Evolutionary conservation across 2,797 vertebrate genomes (phyloP).

Genomic region (Acanthiza pusilla): DNA sequence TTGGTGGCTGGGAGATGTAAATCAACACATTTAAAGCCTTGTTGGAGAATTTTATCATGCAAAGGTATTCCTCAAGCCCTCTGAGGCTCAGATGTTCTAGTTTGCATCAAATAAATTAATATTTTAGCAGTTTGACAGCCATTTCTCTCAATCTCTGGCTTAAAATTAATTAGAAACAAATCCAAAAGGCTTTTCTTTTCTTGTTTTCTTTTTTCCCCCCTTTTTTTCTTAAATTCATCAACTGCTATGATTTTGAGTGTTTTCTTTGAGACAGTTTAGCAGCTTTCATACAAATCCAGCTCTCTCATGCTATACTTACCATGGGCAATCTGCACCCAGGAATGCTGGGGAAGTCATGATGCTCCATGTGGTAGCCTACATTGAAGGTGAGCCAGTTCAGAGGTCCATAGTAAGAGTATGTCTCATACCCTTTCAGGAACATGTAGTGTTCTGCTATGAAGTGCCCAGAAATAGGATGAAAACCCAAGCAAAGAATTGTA

Average conservation of each 20-base stretch:
- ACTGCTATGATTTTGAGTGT: background rate
- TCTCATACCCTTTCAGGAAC: conserved; percentile 94
- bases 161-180: background rate
- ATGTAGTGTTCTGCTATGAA: conserved; percentile 98
- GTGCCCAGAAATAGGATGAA: conserved; percentile 97
- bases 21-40: background rate
- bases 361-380: conserved; percentile 96
- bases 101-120: background rate
- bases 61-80: background rate
- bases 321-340: conserved; percentile 90
- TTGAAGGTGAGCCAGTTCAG: conserved; percentile 96
- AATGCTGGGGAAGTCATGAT: conserved; percentile 98
- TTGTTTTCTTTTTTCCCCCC: fast-evolving
- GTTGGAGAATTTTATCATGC: background rate
- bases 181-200: background rate
- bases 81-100: background rate
- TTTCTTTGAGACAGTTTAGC: background rate
- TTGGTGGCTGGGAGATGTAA: background rate
- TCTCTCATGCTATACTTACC: conserved; percentile 69
- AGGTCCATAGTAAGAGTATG: conserved; percentile 94
- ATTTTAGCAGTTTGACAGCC: background rate
- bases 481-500: conserved; percentile 87
- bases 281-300: background rate
- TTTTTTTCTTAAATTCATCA: background rate
- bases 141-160: background rate